Evolutionary conservation across 2,797 vertebrate species (phyloP).

Genomic region (Perodicticus potto): DNA sequence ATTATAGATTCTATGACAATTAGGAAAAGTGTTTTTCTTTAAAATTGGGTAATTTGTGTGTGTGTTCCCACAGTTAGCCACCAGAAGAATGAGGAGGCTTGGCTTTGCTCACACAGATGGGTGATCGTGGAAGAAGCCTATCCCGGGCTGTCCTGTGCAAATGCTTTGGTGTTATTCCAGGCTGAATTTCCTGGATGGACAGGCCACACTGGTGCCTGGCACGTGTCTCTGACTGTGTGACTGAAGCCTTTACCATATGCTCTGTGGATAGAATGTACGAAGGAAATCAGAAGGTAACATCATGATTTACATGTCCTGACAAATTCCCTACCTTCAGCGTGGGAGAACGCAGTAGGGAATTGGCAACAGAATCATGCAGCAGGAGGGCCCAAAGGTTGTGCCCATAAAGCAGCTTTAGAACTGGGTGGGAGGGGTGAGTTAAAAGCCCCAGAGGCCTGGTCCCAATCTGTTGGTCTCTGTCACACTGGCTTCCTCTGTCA

Average conservation of each 20-base stretch:
- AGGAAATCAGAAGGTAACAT: background rate
- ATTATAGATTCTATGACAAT: background rate
- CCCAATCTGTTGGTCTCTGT: background rate
- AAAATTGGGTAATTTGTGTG: background rate
- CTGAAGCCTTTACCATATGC: background rate
- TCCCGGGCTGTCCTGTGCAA: background rate
- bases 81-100: background rate
- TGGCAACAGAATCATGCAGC: background rate
- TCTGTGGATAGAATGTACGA: conserved; percentile 9
- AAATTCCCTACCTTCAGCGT: background rate
- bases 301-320: background rate
- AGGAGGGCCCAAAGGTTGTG: background rate
- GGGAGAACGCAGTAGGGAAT: background rate
- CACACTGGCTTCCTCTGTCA: background rate
- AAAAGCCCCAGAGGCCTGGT: background rate
- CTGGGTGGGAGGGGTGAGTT: no score
- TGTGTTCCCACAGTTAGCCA: conserved; percentile 3
- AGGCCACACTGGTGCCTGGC: background rate
- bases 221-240: background rate
- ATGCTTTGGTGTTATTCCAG: background rate
- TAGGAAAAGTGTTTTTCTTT: background rate
- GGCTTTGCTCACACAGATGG: background rate
- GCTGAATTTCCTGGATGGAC: background rate
- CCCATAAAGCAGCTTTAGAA: background rate
- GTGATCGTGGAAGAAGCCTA: background rate